Conservation (phyloP, 2,888 invertebrate genomes). For the Eupithecia dodoneata region DNA sequence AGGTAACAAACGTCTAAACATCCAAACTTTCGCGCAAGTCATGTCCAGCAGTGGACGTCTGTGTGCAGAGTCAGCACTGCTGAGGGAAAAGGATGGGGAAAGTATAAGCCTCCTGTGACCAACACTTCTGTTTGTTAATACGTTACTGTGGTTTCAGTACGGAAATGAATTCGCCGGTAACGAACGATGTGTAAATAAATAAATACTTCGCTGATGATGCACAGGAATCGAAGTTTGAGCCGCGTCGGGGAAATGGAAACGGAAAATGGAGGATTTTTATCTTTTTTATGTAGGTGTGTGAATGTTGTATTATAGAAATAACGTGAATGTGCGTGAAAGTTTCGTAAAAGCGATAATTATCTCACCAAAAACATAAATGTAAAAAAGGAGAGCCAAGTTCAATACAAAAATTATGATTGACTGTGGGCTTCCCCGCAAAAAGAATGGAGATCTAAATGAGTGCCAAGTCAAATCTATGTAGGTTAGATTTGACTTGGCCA, state of each 20-base stretch:
- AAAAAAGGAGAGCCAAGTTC: too few species aligned
- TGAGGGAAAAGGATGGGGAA: neutral
- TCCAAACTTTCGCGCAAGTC: too few species aligned
- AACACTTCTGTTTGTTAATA: neutral
- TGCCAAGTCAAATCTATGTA: too few species aligned
- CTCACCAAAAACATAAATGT: too few species aligned
- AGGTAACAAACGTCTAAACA: too few species aligned
- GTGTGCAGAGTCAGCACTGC: neutral
- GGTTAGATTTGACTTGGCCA: too few species aligned
- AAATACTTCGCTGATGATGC: conserved; percentile 35
- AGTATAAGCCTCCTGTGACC: neutral
- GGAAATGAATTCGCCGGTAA: conserved; percentile 60
- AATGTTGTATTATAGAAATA: neutral
- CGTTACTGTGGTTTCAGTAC: conserved; percentile 45
- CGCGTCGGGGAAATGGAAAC: conserved; percentile 14
- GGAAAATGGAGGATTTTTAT: neutral
- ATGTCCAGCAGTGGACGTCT: too few species aligned
- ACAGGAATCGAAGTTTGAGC: conserved; percentile 17
- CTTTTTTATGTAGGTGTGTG: neutral
- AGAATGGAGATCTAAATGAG: too few species aligned
- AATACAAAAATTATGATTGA: too few species aligned
- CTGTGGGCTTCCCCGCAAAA: too few species aligned
- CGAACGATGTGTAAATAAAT: conserved; percentile 44
- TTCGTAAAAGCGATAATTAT: neutral
- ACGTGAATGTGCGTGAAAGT: neutral